Conservation (phyloP, 1,140 invertebrate genomes). For the Aphidius gifuensis region DNA sequence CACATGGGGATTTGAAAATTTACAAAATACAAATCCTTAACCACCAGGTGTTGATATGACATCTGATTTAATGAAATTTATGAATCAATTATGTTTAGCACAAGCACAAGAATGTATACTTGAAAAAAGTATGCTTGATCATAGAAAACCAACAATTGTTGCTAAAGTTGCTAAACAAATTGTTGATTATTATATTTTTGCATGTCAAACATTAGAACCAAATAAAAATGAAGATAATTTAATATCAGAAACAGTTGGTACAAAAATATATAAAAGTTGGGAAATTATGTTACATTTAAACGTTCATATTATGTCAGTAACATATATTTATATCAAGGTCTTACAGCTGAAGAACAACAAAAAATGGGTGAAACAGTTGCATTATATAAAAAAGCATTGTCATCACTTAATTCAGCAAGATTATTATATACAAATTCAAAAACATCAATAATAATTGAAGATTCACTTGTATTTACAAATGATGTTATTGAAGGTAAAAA, state of each 20-base stretch:
- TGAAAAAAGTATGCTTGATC: constrained; percentile 96
- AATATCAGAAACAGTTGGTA: constrained; percentile 70
- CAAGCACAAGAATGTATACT: constrained; percentile 98
- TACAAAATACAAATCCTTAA: constrained; percentile 67
- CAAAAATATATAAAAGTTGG: constrained; percentile 75
- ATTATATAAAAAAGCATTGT: constrained; percentile 80
- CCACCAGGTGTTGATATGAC: constrained; percentile 70
- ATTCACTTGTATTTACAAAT: constrained; percentile 78
- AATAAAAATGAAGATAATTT: constrained; percentile 61
- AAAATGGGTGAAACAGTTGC: constrained; percentile 92
- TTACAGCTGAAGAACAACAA: constrained; percentile 88
- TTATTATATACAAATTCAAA: constrained; percentile 40
- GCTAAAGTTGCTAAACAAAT: constrained; percentile 86
- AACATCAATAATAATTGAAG: constrained; percentile 57
- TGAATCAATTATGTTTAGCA: constrained; percentile 78
- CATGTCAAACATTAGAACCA: constrained; percentile 70
- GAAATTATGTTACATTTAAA: constrained; percentile 78
- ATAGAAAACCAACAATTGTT: constrained; percentile 88
- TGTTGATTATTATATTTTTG: constrained; percentile 82
- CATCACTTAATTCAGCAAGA: constrained; percentile 76
- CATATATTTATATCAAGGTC: constrained; percentile 75
- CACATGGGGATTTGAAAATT: constrained; percentile 89
- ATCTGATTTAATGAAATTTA: constrained; percentile 78
- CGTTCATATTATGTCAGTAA: constrained; percentile 47
- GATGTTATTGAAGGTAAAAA: constrained; percentile 86